phyloP scores from a whole-genome alignment of 2,113 vertebrate genomes.

The Capra hircus region DNA sequence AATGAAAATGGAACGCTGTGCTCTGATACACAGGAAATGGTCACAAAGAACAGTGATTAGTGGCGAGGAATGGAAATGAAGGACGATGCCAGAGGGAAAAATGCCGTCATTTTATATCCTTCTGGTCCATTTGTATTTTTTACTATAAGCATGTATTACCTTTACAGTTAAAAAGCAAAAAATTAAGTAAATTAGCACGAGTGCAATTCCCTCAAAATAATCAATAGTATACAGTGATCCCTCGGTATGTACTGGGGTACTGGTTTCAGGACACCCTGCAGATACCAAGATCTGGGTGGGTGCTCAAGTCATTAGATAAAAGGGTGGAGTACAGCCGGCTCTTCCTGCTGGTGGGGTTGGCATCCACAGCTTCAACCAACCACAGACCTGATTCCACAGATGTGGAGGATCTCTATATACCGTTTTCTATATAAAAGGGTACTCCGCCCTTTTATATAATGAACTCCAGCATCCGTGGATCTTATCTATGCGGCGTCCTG shows the following conservation, averaged over 20 bases:
- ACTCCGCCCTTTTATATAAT: not conserved
- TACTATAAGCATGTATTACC: not conserved
- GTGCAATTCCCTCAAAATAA: not conserved
- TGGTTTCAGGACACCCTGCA: not conserved
- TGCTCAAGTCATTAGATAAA: not conserved
- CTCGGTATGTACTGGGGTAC: not conserved
- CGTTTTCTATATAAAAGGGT: not conserved
- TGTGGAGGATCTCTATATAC: not conserved
- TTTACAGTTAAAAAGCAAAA: not conserved
- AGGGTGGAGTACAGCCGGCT: not conserved
- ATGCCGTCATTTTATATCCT: not conserved
- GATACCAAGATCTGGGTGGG: not conserved
- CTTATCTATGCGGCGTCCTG: not conserved
- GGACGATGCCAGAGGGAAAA: not conserved
- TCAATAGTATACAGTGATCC: not conserved
- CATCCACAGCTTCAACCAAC: not conserved
- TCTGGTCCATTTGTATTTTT: not conserved
- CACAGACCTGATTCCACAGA: not conserved
- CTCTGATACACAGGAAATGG: not conserved
- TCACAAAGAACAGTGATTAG: not conserved
- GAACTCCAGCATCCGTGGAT: not conserved
- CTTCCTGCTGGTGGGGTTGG: not conserved
- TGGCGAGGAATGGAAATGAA: not conserved
- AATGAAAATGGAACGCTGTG: not conserved
- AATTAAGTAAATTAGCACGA: not conserved